phyloP scores from a whole-genome alignment of 1,140 invertebrate species.

The Panonychus citri region DNA sequence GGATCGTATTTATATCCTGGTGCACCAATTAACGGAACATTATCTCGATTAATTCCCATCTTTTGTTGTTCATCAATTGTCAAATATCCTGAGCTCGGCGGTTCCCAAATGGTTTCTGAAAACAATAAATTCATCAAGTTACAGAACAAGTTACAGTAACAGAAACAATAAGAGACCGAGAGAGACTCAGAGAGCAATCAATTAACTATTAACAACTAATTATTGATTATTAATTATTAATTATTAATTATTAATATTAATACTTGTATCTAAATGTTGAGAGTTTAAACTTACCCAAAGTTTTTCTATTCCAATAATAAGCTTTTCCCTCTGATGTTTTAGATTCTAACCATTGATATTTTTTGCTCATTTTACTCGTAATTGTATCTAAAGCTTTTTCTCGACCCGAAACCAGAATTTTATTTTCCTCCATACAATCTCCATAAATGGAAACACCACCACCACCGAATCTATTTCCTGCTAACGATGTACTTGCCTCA shows the following conservation, averaged over 20 bases:
- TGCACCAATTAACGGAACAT: neutral
- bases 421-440: neutral
- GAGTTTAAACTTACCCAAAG: constrained; percentile 9
- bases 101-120: constrained; percentile 4
- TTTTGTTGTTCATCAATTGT: constrained; percentile 4
- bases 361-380: constrained; percentile 4
- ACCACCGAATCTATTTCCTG: constrained; percentile 9
- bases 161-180: too few species aligned
- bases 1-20: neutral
- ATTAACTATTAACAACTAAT: neutral
- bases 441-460: neutral
- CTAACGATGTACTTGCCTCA: neutral
- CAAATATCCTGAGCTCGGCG: constrained; percentile 5
- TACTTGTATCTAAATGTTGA: neutral
- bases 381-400: constrained; percentile 6
- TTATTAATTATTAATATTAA: too few species aligned
- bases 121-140: neutral
- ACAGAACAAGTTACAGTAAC: neutral
- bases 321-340: constrained; percentile 12
- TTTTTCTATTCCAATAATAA: constrained; percentile 16
- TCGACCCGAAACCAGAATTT: neutral
- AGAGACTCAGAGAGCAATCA: too few species aligned
- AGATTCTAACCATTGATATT: constrained; percentile 14
- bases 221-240: too few species aligned
- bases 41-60: neutral